A percentile compares a stretch with the other conserved stretches of the same genome.
phyloP scores from a whole-genome alignment of 64 coral and sea anemone species.

The Actinia equina region DNA sequence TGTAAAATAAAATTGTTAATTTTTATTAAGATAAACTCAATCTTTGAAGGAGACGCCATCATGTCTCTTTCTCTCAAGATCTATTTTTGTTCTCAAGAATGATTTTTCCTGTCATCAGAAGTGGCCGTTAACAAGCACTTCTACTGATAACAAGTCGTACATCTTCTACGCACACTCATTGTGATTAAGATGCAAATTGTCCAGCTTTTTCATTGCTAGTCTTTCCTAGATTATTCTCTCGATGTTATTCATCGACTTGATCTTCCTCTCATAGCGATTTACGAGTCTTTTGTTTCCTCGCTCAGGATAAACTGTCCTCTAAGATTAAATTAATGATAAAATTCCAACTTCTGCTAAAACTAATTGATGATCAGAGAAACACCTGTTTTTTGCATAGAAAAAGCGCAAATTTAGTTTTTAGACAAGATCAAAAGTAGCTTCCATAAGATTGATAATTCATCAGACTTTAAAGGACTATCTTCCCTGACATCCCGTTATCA shows the following conservation, averaged over 20 bases:
- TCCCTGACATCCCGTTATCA: background rate
- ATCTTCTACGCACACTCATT: background rate
- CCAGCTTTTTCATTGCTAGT: background rate
- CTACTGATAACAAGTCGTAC: background rate
- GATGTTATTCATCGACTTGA: too few relatives aligned
- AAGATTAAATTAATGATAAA: too few relatives aligned
- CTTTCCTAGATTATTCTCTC: too few relatives aligned
- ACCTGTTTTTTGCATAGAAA: background rate
- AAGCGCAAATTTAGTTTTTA: background rate
- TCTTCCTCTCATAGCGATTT: too few relatives aligned
- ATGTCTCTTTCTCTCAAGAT: background rate
- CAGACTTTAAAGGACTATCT: background rate
- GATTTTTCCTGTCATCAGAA: background rate
- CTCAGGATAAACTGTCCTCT: background rate
- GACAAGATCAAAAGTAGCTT: background rate
- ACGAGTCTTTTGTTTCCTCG: too few relatives aligned
- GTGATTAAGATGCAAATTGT: background rate
- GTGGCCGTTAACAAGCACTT: conserved; percentile 8
- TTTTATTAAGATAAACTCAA: background rate
- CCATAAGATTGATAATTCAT: background rate
- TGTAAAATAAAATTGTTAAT: background rate
- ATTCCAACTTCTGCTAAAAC: background rate
- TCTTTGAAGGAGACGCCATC: background rate
- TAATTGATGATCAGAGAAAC: background rate
- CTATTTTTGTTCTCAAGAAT: background rate